A percentile compares a stretch with the other conserved stretches of the same genome.
Evolutionary conservation across 2,888 invertebrate species (phyloP).

Genomic region (Pogonocherus hispidulus): DNA sequence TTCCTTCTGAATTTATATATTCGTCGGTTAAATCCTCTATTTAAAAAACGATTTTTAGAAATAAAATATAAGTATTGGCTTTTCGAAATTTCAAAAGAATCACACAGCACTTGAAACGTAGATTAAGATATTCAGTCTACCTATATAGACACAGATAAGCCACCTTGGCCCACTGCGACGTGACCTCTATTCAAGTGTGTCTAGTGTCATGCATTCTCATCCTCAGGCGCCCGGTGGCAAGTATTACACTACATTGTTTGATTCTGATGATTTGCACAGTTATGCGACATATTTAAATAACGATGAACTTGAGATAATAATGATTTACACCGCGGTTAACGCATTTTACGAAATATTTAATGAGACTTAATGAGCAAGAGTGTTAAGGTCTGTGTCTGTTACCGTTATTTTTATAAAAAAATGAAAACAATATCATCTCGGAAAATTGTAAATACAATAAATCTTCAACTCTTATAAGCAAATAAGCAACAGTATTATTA

Average conservation of each 20-base stretch:
- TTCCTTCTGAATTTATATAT: too few relatives aligned
- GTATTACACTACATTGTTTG: slow-evolving; percentile 23
- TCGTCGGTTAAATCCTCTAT: too few relatives aligned
- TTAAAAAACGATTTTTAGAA: too few relatives aligned
- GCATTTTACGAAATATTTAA: slow-evolving; percentile 17
- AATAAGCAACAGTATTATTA: too few relatives aligned
- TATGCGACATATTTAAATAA: slow-evolving; percentile 33
- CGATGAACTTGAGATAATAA: slow-evolving; percentile 42
- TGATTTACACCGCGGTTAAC: slow-evolving; percentile 27
- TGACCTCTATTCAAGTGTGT: slow-evolving; percentile 25
- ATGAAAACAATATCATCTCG: neutral
- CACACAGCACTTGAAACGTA: too few relatives aligned
- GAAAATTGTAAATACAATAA: neutral
- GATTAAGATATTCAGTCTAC: too few relatives aligned
- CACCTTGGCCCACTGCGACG: slow-evolving; percentile 30
- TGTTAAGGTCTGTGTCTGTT: slow-evolving; percentile 2
- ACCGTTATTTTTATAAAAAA: neutral
- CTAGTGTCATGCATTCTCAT: slow-evolving; percentile 23
- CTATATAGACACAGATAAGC: slow-evolving; percentile 13
- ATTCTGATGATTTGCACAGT: slow-evolving; percentile 31
- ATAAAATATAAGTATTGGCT: too few relatives aligned
- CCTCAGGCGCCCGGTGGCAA: slow-evolving; percentile 11
- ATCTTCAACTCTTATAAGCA: neutral
- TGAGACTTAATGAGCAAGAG: slow-evolving; percentile 2
- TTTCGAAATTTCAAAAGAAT: too few relatives aligned